These are phyloP conservation scores for Eurypyga helias DNA, from an alignment of 2,113 vertebrate species.

Conservation along the genomic window DNA sequence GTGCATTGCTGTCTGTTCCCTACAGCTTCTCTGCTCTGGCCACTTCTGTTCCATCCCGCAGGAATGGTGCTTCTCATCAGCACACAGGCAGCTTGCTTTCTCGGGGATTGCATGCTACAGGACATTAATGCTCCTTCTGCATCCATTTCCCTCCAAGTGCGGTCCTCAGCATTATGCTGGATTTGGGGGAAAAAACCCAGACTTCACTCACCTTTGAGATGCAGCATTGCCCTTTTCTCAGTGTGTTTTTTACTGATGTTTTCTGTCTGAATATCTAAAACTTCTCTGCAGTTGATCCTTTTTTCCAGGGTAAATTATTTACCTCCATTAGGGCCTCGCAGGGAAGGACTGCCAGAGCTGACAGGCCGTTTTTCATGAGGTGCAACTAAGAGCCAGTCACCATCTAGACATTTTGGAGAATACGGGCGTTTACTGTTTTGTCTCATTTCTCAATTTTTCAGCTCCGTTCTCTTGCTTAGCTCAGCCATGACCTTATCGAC, in stretches of 20 bases:
- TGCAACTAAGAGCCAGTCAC: neutral
- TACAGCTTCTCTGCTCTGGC: neutral
- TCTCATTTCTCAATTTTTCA: neutral
- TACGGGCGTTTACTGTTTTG: neutral
- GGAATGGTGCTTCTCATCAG: neutral
- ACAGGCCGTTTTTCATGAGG: neutral
- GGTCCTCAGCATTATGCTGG: neutral
- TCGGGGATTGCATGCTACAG: neutral
- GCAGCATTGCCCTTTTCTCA: neutral
- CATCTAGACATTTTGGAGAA: neutral
- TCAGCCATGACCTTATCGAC: neutral
- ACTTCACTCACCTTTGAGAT: neutral
- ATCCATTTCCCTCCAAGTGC: neutral
- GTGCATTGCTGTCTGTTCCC: neutral
- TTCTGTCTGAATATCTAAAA: neutral
- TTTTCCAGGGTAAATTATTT: neutral
- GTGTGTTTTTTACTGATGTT: neutral
- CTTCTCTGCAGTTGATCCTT: neutral
- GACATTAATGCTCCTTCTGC: neutral
- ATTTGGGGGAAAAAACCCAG: neutral
- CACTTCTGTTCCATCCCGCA: neutral
- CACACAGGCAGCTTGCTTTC: neutral
- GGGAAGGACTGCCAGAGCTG: neutral
- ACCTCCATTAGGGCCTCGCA: neutral
- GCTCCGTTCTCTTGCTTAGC: neutral